Percentiles rank a stretch among this genome's conserved stretches.
These are phyloP conservation scores for Ophiodon elongatus DNA, from an alignment of 2,113 vertebrate species.

Conservation along the genomic window DNA sequence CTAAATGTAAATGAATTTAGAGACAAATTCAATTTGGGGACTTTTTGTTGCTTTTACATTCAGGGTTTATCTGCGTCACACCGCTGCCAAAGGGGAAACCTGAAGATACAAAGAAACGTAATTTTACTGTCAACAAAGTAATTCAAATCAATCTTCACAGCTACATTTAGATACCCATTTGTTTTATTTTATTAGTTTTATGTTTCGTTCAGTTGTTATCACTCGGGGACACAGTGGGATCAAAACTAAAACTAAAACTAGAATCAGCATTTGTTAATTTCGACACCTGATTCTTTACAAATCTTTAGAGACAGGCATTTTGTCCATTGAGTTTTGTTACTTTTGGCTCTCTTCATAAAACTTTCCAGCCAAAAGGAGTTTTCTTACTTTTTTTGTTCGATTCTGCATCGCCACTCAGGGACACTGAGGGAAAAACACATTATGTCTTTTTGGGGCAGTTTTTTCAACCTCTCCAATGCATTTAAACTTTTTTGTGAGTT, in stretches of 20 bases:
- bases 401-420: too few relatives aligned
- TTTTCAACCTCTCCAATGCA: neutral
- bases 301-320: too few relatives aligned
- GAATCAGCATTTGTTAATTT: too few relatives aligned
- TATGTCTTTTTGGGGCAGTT: neutral
- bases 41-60: neutral
- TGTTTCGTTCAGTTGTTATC: neutral
- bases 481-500: neutral
- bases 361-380: neutral
- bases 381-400: neutral
- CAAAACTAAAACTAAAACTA: neutral
- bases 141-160: neutral
- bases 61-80: neutral
- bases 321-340: neutral
- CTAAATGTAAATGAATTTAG: neutral
- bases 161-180: neutral
- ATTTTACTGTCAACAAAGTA: neutral
- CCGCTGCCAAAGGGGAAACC: neutral
- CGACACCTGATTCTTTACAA: too few relatives aligned
- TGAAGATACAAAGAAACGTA: neutral
- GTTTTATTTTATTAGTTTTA: neutral
- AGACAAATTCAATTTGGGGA: neutral
- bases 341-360: neutral
- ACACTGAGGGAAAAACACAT: neutral
- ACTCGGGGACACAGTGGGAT: neutral